Percentiles rank a stretch among this genome's conserved stretches.
phyloP scores from a whole-genome alignment of 2,113 vertebrate species.

The Paradoxurus hermaphroditus region DNA sequence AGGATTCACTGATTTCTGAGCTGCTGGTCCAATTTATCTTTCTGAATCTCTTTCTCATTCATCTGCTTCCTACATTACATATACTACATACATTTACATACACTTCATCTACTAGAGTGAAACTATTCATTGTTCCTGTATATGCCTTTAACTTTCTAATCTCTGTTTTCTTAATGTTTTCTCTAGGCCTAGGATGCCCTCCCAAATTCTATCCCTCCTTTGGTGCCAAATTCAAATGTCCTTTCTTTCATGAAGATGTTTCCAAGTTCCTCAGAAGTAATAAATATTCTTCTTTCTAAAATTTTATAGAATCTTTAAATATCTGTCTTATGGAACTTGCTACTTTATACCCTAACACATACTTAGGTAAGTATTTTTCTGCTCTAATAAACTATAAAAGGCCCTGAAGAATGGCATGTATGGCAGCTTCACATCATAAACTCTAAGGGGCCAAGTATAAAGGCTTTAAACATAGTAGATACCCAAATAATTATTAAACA shows the following conservation, averaged over 20 bases:
- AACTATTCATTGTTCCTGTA: not conserved
- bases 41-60: not conserved
- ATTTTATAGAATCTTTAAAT: not conserved
- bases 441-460: not conserved
- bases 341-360: not conserved
- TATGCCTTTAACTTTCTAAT: not conserved
- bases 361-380: not conserved
- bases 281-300: not conserved
- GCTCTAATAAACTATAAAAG: not conserved
- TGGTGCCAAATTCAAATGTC: not conserved
- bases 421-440: not conserved
- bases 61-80: not conserved
- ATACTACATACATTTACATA: not conserved
- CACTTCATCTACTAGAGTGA: not conserved
- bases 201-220: not conserved
- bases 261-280: not conserved
- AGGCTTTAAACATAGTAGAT: not conserved
- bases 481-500: not conserved
- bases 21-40: not conserved
- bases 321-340: not conserved
- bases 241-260: not conserved
- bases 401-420: not conserved
- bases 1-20: not conserved
- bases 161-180: not conserved
- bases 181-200: not conserved